Evolutionary conservation across 1,140 invertebrate genomes (phyloP).

Genomic region (Ips typographus): DNA sequence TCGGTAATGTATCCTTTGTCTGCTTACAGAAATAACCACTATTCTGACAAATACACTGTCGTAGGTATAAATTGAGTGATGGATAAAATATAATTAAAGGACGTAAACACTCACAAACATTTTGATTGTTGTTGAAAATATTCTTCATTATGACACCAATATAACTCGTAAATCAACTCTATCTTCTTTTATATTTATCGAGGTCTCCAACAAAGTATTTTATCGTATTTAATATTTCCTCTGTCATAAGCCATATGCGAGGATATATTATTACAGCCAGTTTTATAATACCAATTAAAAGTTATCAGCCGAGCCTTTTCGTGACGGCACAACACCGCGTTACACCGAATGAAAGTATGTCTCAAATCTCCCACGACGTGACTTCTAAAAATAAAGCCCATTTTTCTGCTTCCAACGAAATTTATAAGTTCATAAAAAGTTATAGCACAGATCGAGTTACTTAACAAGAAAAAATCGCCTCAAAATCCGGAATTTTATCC

Average conservation of each 20-base stretch:
- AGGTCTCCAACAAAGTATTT: conserved; percentile 17
- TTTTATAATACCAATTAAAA: conserved; percentile 36
- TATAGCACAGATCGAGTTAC: not conserved
- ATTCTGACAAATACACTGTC: no score
- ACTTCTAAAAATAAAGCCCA: conserved; percentile 31
- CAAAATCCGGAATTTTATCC: conserved; percentile 6
- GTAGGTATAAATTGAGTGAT: no score
- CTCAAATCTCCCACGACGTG: conserved; percentile 32
- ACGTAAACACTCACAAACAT: no score
- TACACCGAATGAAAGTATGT: conserved; percentile 9
- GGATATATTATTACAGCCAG: conserved; percentile 33
- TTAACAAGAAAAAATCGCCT: not conserved
- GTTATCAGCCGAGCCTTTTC: conserved; percentile 29
- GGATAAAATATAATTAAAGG: no score
- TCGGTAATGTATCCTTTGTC: no score
- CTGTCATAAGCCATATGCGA: conserved; percentile 25
- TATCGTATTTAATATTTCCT: conserved; percentile 9
- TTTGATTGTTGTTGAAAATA: no score
- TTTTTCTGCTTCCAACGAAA: conserved; percentile 15
- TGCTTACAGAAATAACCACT: no score
- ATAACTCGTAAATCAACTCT: conserved; percentile 7
- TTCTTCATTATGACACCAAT: no score
- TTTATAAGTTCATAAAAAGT: not conserved
- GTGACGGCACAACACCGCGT: conserved; percentile 20
- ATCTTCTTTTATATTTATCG: conserved; percentile 4